Base-by-base conservation (phyloP, 2,888 invertebrate genomes). In the Parnassius mnemosyne region DNA sequence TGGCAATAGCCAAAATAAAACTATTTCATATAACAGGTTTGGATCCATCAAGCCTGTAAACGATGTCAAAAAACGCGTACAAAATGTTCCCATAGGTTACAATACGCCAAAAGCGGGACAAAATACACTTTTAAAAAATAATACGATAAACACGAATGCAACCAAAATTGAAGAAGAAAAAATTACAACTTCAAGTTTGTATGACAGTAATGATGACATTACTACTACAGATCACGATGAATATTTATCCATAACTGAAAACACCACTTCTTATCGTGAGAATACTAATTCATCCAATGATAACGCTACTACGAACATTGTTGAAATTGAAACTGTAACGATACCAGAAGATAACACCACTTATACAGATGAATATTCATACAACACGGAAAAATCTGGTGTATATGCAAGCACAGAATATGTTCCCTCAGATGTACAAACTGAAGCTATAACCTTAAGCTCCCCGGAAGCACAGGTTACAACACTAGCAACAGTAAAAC, bases 61-160 rank as follows among this genome's bases (percentile, higher is more conserved):
- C 69, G 82, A 83, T 59, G 79, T 76, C 10, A 87, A 87, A 51
- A 90, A 85, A 68, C 82, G 91, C 11, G 86, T 89, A 1, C 87
- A 87, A 75, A 91, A 91, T 68, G 84, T 91, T 11, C 89, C 90
- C 11, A 72, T 80, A 55, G 91, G 88, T 41, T 90, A 90, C 59
- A 83, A 72, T 61, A 66, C 68, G 52, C 76, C 84, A 56, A 76
- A 75, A 65, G 34, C 64, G 20, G 57, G 65, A 25, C 69, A 57
- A 63, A 66, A 55, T 59, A 49, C 53, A 13, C 25, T 59, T 43
- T 10, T 60, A 43, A 69, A 66, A 12, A 77, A 73, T 68, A 69
- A 63, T 58, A 72, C 69, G 53, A 68, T 69, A 65, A 65, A 66
- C 7, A 57, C 61, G 10, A 69, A 65, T 12, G 51, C 64, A 10